phyloP scores from a whole-genome alignment of 1,140 invertebrate genomes.

The Musca vetustissima region DNA sequence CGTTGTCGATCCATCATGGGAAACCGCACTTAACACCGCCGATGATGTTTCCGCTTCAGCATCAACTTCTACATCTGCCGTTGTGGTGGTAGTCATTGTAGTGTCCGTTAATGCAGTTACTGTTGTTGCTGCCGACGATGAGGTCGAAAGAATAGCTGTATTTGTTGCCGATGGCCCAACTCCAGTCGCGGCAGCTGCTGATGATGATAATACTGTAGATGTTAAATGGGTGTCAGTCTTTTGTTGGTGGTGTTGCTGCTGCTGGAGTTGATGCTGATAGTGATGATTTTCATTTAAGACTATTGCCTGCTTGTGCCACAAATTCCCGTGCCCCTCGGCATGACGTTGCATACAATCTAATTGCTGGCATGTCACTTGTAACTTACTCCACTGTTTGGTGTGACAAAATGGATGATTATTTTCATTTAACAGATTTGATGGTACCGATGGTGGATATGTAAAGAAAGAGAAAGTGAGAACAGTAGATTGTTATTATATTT shows the following conservation, averaged over 20 bases:
- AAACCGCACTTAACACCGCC: constrained; percentile 18
- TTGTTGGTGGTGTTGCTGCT: constrained; percentile 24
- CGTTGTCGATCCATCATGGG: constrained; percentile 5
- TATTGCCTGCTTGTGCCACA: constrained; percentile 53
- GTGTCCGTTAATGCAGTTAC: constrained; percentile 18
- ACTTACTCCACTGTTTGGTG: constrained; percentile 50
- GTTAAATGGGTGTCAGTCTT: constrained; percentile 28
- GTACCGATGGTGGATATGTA: no score
- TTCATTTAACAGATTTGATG: no score
- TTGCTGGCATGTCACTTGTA: constrained; percentile 54
- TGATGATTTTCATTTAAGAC: constrained; percentile 48
- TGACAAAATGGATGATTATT: no score
- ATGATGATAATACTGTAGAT: constrained; percentile 22
- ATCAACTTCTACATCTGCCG: constrained; percentile 20
- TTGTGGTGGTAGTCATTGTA: constrained; percentile 27
- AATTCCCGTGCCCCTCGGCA: constrained; percentile 53
- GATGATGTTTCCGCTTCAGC: constrained; percentile 26
- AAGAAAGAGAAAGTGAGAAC: no score
- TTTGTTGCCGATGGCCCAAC: constrained; percentile 34
- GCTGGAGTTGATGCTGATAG: constrained; percentile 28
- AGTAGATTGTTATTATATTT: no score
- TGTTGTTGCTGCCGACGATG: constrained; percentile 20
- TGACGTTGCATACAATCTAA: constrained; percentile 54
- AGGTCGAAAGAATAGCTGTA: constrained; percentile 6
- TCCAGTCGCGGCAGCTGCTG: constrained; percentile 25